phyloP scores from a whole-genome alignment of 2,113 vertebrate species.

The Hylia prasina region DNA sequence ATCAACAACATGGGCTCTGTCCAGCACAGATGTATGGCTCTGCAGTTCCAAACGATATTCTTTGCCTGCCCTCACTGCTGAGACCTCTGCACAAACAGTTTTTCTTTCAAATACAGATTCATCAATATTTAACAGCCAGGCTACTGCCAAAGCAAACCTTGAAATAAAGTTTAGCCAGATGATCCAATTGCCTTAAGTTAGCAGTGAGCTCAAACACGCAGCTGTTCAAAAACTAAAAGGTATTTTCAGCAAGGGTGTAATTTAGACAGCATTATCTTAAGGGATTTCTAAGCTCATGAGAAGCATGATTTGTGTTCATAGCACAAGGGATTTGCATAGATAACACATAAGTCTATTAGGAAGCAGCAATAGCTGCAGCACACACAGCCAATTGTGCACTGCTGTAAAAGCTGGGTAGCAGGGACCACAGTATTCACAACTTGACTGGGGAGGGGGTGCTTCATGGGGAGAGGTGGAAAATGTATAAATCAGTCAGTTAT shows the following conservation, averaged over 20 bases:
- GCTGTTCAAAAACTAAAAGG: conserved; percentile 9
- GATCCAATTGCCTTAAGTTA: not conserved
- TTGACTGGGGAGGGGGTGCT: not conserved
- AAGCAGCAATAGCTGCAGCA: not conserved
- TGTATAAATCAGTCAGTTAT: not conserved
- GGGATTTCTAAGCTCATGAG: not conserved
- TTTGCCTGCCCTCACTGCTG: not conserved
- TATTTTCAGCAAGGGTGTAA: not conserved
- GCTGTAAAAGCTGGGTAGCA: not conserved
- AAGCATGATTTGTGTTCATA: not conserved
- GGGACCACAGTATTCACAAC: not conserved
- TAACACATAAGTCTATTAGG: not conserved
- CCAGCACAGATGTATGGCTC: not conserved
- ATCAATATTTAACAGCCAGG: conserved; percentile 45
- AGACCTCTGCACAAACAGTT: conserved; percentile 12
- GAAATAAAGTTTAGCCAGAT: conserved; percentile 19
- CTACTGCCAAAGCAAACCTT: conserved; percentile 39
- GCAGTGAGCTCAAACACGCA: conserved; percentile 12
- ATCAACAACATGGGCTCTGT: not conserved
- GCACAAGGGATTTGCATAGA: not conserved
- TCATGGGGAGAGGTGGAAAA: not conserved
- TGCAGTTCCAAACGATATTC: not conserved
- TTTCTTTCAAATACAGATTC: conserved; percentile 14
- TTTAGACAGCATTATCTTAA: conserved; percentile 12
- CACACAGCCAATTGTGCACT: not conserved